Evolutionary conservation across 2,797 vertebrate species (phyloP).

Genomic region (Loris lydekkerianus): DNA sequence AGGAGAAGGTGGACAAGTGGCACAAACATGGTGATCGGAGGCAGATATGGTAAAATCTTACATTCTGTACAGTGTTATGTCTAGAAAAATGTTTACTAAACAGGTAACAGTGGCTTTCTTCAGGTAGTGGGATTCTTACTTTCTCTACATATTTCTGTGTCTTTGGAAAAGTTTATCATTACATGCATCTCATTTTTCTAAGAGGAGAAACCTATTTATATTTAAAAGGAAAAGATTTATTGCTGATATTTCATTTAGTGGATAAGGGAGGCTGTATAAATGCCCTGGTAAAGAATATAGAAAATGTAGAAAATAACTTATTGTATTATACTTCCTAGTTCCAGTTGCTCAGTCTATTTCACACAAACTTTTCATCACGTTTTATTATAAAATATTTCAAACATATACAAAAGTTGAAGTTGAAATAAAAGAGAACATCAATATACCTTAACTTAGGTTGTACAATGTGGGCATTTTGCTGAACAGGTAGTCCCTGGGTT

Average conservation of each 20-base stretch:
- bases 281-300: background rate
- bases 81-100: constrained; percentile 23
- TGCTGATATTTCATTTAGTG: background rate
- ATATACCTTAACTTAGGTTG: background rate
- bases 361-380: background rate
- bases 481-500: background rate
- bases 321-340: background rate
- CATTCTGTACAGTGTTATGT: background rate
- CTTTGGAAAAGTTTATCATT: constrained; percentile 4
- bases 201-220: background rate
- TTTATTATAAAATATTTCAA: constrained; percentile 23
- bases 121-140: background rate
- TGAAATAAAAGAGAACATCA: background rate
- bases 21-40: background rate
- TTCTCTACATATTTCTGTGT: background rate
- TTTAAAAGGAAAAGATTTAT: background rate
- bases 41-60: background rate
- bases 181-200: background rate
- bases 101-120: background rate
- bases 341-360: background rate
- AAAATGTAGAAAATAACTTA: background rate
- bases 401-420: background rate
- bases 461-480: background rate
- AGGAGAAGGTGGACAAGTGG: background rate
- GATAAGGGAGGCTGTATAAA: background rate